Conservation (phyloP, 1,140 invertebrate genomes). For the Drosophila trapezifrons region DNA sequence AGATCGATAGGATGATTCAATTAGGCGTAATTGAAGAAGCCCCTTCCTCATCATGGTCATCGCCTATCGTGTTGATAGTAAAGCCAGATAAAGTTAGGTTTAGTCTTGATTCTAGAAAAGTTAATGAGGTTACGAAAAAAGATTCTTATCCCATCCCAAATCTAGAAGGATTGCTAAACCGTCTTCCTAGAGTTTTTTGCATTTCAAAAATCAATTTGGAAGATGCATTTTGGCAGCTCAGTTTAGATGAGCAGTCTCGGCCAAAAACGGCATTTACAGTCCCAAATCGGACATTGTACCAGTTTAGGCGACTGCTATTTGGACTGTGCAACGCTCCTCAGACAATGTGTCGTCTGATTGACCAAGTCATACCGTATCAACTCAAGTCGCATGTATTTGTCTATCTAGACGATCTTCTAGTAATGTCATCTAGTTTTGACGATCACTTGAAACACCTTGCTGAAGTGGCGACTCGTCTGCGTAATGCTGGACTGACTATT, state of each 20-base stretch:
- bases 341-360: no score
- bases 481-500: no score
- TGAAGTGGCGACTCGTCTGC: no score
- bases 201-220: conserved; percentile 8
- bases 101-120: conserved; percentile 10
- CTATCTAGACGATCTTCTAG: no score
- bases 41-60: conserved; percentile 7
- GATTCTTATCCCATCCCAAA: conserved; percentile 13
- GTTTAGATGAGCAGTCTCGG: not conserved
- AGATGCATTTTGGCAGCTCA: conserved; percentile 5
- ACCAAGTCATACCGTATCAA: no score
- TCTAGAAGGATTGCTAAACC: conserved; percentile 1
- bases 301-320: not conserved
- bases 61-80: conserved; percentile 4
- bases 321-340: no score
- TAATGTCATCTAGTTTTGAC: no score
- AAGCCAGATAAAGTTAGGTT: conserved; percentile 9
- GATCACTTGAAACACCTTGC: no score
- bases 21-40: conserved; percentile 7
- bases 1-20: conserved; percentile 5
- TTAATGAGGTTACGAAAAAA: conserved; percentile 12
- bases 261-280: not conserved
- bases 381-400: no score
- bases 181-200: not conserved
- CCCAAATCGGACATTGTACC: not conserved